Base-by-base conservation (phyloP, 2,888 invertebrate genomes). In the Stomorhina lunata region DNA sequence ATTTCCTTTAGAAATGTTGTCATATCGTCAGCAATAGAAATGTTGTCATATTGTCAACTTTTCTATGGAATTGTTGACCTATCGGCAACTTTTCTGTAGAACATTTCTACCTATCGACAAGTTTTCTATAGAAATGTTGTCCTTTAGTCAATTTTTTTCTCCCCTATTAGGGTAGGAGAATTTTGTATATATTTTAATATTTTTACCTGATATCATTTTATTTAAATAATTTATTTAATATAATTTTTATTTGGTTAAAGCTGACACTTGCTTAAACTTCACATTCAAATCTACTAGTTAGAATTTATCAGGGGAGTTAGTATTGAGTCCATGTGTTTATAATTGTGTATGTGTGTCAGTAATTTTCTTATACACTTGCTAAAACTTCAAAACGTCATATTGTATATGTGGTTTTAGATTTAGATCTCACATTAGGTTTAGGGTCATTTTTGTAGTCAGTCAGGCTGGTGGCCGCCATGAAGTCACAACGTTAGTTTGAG, bases 381-480 rank as follows among this genome's bases (percentile, higher is more conserved):
- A 71, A 61, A n/a, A n/a, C n/a, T 25, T 37, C 29, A 75, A 73
- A 75, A 75, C 69, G 68, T 75, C 80, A 80, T 73, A 53, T 50
- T 73, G 80, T 73, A 80, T 53, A 75, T 75, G 75, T 80, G 80
- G 80, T 80, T 69, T 80, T 69, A 32, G 15, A 57, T 48, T 80
- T 57, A 37, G 69, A 76, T 75, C 69, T 75, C 40, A 63, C 48
- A 68, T 29, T 65, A 22, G 37, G 22, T 29, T 27, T 32, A 43
- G 37, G 61, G 72, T 50, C 34, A 61, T 17, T 25, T n/a, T 7
- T 25, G 25, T 50, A 22, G 50, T 34, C 1, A 10, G 34, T 10
- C 7, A 34, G 34, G 17, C 15, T 15, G 9, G n/a, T n/a, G n/a
- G n/a, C 15, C 17, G 20, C 2, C 45, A 48, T 45, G 2, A 34